These are phyloP conservation scores for Psittacula cyanocephala DNA, from an alignment of 2,113 vertebrate genomes.

Conservation along the genomic window DNA sequence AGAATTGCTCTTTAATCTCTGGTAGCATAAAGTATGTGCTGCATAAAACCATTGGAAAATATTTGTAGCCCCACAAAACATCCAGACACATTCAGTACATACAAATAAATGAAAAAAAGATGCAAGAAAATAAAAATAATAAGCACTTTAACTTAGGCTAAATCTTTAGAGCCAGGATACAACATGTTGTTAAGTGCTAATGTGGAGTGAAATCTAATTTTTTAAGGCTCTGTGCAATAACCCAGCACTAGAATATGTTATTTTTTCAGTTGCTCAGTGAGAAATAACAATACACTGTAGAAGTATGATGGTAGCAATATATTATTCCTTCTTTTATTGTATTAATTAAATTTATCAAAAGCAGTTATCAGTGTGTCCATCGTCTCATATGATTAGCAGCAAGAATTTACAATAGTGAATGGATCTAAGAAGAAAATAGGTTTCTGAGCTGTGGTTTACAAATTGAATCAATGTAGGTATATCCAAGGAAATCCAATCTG, in stretches of 20 bases:
- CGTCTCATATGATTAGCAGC: rapidly evolving
- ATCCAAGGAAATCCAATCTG: background rate
- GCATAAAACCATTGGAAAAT: background rate
- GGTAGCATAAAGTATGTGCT: background rate
- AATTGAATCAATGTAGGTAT: background rate
- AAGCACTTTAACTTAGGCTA: background rate
- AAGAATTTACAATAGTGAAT: background rate
- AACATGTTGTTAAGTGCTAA: background rate
- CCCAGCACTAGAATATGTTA: background rate
- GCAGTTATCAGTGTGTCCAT: background rate
- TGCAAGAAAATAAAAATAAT: background rate
- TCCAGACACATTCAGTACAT: background rate
- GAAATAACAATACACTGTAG: background rate
- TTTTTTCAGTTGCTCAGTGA: background rate
- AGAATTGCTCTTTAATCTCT: background rate
- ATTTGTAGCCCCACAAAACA: background rate
- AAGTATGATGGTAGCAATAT: background rate
- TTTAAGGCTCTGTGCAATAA: background rate
- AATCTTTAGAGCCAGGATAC: background rate
- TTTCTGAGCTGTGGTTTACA: background rate
- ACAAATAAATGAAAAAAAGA: background rate
- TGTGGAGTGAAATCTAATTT: background rate
- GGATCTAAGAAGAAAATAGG: background rate
- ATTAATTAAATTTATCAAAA: background rate
- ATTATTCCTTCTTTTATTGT: background rate